These are phyloP conservation scores for Lycocorax pyrrhopterus DNA, from an alignment of 2,113 vertebrate species.

Conservation along the genomic window DNA sequence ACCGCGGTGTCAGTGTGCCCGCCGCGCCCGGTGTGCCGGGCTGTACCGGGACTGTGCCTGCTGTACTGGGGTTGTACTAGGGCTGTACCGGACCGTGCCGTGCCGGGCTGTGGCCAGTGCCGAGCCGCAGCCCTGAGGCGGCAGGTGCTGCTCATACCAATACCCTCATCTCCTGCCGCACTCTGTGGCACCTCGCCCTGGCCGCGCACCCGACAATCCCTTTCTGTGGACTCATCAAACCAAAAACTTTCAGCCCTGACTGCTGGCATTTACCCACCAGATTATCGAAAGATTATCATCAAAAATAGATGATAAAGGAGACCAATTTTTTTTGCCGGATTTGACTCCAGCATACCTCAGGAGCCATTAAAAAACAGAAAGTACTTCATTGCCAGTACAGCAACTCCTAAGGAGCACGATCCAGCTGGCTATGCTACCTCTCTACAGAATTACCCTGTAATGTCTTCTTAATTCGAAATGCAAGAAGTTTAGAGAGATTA, in stretches of 20 bases:
- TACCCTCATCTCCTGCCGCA: neutral
- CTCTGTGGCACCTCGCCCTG: fast-evolving
- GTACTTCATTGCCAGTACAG: neutral
- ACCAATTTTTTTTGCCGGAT: neutral
- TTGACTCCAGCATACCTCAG: neutral
- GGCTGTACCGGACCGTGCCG: neutral
- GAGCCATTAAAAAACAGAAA: neutral
- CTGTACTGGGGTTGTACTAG: neutral
- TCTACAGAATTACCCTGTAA: neutral
- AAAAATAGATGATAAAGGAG: neutral
- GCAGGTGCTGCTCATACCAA: neutral
- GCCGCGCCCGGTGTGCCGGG: neutral
- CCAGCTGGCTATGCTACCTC: neutral
- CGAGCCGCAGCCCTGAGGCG: neutral
- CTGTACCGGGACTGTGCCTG: neutral
- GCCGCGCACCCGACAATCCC: fast-evolving
- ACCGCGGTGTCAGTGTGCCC: neutral
- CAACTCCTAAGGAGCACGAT: neutral
- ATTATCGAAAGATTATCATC: neutral
- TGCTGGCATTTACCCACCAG: neutral
- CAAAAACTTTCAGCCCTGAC: neutral
- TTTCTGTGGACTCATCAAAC: neutral
- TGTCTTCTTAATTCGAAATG: neutral
- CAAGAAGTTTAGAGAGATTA: neutral
- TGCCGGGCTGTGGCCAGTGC: neutral